Conservation (phyloP, 2,113 vertebrate genomes). For the Xiphophorus maculatus region DNA sequence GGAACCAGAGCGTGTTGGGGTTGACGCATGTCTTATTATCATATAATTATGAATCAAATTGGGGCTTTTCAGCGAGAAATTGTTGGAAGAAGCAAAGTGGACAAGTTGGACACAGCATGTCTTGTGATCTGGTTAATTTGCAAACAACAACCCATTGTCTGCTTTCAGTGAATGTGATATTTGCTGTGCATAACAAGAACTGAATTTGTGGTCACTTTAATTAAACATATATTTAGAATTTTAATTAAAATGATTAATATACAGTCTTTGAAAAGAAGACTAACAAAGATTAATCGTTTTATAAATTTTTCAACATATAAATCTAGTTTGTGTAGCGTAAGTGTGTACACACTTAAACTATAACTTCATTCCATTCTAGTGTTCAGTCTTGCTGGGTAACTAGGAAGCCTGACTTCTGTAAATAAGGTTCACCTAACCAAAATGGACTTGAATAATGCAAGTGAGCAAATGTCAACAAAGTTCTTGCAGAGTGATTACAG, state of each 20-base stretch:
- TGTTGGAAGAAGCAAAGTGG: constrained; percentile 8
- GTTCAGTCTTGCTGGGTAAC: not conserved
- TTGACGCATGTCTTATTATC: not conserved
- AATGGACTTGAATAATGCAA: too few relatives aligned
- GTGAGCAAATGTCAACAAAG: too few relatives aligned
- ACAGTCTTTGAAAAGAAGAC: not conserved
- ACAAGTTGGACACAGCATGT: not conserved
- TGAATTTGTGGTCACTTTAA: not conserved
- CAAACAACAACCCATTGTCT: not conserved
- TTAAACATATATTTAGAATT: not conserved
- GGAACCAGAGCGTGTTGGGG: not conserved
- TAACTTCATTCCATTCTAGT: not conserved
- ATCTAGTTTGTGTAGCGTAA: not conserved
- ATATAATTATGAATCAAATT: constrained; percentile 15
- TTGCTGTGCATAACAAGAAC: not conserved
- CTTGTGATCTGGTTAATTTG: constrained; percentile 17
- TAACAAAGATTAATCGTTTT: not conserved
- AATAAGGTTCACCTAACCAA: not conserved
- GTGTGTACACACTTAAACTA: not conserved
- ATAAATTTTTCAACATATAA: not conserved
- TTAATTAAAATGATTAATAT: not conserved
- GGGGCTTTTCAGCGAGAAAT: constrained; percentile 5
- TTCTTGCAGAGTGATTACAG: not conserved
- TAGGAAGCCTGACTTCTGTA: not conserved
- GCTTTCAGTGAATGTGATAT: not conserved